Percentiles rank a stretch among this genome's conserved stretches.
These are phyloP conservation scores for Podarcis raffonei DNA, from an alignment of 2,113 vertebrate genomes.

Conservation along the genomic window DNA sequence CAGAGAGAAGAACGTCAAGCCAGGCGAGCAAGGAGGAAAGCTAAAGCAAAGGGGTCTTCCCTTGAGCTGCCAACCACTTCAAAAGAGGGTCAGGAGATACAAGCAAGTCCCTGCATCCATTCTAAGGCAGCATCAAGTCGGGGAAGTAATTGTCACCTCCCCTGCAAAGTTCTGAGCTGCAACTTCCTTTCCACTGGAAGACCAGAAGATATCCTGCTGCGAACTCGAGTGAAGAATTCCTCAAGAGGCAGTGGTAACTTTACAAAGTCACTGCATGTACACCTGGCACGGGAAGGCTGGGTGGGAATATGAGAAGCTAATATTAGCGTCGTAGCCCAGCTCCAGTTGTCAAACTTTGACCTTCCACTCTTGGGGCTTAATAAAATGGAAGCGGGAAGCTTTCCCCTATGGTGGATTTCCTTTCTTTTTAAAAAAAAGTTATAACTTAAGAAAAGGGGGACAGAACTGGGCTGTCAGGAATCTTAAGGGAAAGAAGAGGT, in stretches of 20 bases:
- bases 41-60: neutral
- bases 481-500: neutral
- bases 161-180: neutral
- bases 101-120: neutral
- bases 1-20: neutral
- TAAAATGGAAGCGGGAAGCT: neutral
- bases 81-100: neutral
- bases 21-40: neutral
- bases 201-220: neutral
- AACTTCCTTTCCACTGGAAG: neutral
- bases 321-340: neutral
- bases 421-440: neutral
- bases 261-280: neutral
- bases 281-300: neutral
- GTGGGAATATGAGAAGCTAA: neutral
- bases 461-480: neutral
- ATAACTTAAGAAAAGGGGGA: neutral
- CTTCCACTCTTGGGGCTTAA: neutral
- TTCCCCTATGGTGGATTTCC: neutral
- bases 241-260: neutral
- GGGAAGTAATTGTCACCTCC: neutral
- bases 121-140: neutral
- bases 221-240: neutral
- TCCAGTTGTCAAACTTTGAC: neutral
- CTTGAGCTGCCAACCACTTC: neutral